Conservation (phyloP, 2,888 invertebrate genomes). For the Plagodis pulveraria region DNA sequence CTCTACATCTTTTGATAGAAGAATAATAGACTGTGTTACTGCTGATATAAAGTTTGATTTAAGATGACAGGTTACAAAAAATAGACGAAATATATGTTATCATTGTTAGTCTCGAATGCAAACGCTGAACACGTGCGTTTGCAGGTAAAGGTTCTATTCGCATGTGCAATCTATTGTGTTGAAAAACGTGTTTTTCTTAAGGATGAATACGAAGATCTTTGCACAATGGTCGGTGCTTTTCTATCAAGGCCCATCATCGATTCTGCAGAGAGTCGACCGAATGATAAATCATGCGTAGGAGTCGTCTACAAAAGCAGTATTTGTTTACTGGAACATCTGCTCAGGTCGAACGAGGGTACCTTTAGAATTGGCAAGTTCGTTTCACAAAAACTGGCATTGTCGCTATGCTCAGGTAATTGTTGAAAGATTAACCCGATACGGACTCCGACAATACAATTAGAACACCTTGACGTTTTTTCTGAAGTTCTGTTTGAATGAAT, state of each 20-base stretch:
- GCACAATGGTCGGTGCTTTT: slow-evolving; percentile 75
- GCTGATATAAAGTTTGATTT: slow-evolving; percentile 52
- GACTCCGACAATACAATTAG: slow-evolving; percentile 63
- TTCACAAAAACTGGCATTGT: slow-evolving; percentile 71
- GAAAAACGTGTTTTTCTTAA: slow-evolving; percentile 72
- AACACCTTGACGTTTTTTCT: slow-evolving; percentile 75
- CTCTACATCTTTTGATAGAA: slow-evolving; percentile 39
- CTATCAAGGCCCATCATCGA: slow-evolving; percentile 69
- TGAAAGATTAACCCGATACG: slow-evolving; percentile 81
- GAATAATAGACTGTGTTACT: slow-evolving; percentile 54
- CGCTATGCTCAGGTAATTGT: slow-evolving; percentile 69
- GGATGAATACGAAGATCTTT: slow-evolving; percentile 68
- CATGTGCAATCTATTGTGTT: slow-evolving; percentile 79
- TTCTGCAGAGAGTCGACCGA: slow-evolving; percentile 56
- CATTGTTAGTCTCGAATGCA: slow-evolving; percentile 65
- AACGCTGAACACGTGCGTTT: slow-evolving; percentile 80
- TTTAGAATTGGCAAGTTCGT: slow-evolving; percentile 63
- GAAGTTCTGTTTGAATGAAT: slow-evolving; percentile 47
- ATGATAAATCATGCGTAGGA: slow-evolving; percentile 80
- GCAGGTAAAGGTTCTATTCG: slow-evolving; percentile 70
- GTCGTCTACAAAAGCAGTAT: slow-evolving; percentile 66
- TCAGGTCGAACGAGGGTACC: slow-evolving; percentile 54
- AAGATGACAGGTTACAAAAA: slow-evolving; percentile 44
- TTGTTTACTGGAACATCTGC: slow-evolving; percentile 81
- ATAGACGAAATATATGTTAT: slow-evolving; percentile 49